Conservation (phyloP, 2,888 invertebrate species). For the Diploptera punctata region DNA sequence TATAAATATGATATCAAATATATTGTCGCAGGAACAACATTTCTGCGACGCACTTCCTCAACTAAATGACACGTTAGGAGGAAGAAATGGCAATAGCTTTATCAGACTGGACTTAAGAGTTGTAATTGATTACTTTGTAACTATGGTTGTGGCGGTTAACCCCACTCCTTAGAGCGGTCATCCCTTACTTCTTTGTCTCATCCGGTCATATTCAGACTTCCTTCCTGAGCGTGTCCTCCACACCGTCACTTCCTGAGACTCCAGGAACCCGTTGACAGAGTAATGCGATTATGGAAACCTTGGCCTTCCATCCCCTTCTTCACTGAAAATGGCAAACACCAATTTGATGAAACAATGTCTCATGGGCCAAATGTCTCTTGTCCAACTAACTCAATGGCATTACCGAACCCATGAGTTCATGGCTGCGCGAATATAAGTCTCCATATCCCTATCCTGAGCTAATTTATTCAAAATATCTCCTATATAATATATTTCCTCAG, state of each 20-base stretch:
- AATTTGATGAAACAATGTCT: not conserved
- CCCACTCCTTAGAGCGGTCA: not conserved
- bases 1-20: too few relatives aligned
- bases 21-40: too few relatives aligned
- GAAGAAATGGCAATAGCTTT: too few relatives aligned
- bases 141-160: not conserved
- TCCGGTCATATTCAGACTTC: constrained; percentile 16
- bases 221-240: not conserved
- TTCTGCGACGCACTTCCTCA: too few relatives aligned
- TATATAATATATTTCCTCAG: too few relatives aligned
- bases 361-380: not conserved
- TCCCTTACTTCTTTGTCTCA: not conserved
- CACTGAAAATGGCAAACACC: not conserved
- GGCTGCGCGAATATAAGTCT: too few relatives aligned
- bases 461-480: too few relatives aligned
- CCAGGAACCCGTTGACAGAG: not conserved
- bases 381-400: too few relatives aligned
- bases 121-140: not conserved
- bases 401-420: too few relatives aligned
- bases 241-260: constrained; percentile 4
- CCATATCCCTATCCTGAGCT: too few relatives aligned
- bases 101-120: too few relatives aligned
- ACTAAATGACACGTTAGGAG: too few relatives aligned
- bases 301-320: not conserved
- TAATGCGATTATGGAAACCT: constrained; percentile 12